Percentiles rank a stretch among this genome's conserved stretches.
phyloP scores from a whole-genome alignment of 2,113 vertebrate genomes.

The Neotoma lepida region DNA sequence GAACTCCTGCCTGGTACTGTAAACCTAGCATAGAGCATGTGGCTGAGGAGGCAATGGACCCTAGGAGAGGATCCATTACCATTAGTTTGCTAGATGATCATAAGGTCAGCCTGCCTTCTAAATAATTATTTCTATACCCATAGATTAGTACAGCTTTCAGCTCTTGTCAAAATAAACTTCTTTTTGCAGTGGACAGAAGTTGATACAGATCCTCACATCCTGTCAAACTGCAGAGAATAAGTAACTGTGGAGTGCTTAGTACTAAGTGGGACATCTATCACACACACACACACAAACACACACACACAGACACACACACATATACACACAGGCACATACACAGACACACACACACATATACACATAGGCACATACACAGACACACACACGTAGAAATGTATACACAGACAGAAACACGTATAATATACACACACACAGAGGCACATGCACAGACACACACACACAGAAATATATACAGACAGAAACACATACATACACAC shows the following conservation, averaged over 20 bases:
- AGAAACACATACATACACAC: not conserved
- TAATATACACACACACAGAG: not conserved
- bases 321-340: not conserved
- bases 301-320: not conserved
- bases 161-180: not conserved
- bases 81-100: not conserved
- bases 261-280: not conserved
- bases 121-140: not conserved
- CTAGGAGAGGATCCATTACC: not conserved
- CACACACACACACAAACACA: not conserved
- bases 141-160: not conserved
- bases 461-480: not conserved
- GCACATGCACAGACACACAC: not conserved
- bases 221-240: not conserved
- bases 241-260: not conserved
- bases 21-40: not conserved
- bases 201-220: not conserved
- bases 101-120: not conserved
- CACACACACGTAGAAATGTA: not conserved
- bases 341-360: not conserved
- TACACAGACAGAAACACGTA: not conserved
- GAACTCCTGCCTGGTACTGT: not conserved
- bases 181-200: not conserved
- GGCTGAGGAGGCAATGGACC: fast-evolving
- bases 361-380: not conserved